These are phyloP conservation scores for Platycnemis pennipes DNA, from an alignment of 2,888 invertebrate species.

Conservation along the genomic window DNA sequence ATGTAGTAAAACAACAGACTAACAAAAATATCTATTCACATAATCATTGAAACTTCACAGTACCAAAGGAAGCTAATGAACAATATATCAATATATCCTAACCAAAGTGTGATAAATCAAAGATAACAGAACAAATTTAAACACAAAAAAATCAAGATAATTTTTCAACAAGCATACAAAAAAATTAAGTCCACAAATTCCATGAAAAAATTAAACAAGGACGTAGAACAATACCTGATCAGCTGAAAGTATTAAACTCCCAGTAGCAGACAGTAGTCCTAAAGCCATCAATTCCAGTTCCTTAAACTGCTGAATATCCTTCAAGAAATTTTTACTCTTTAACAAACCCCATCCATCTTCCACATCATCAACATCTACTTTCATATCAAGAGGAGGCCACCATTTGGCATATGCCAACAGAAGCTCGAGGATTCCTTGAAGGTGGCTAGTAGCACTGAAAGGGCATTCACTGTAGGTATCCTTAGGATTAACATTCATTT, in stretches of 20 bases:
- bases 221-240: constrained; percentile 25
- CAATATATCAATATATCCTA: too few relatives aligned
- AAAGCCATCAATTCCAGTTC: constrained; percentile 19
- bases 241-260: constrained; percentile 10
- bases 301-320: constrained; percentile 3
- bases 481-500: background rate
- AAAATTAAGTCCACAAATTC: too few relatives aligned
- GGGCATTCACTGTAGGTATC: background rate
- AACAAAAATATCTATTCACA: background rate
- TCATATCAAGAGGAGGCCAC: constrained; percentile 50
- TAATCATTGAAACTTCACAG: background rate
- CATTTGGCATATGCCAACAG: constrained; percentile 40
- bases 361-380: background rate
- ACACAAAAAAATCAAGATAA: too few relatives aligned
- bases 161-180: too few relatives aligned
- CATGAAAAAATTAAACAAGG: too few relatives aligned
- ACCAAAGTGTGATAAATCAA: too few relatives aligned
- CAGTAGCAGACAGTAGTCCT: constrained; percentile 24
- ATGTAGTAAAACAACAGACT: background rate
- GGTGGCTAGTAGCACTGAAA: background rate
- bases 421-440: background rate
- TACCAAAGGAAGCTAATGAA: too few relatives aligned
- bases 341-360: constrained; percentile 44
- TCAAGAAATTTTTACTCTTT: constrained; percentile 26
- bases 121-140: too few relatives aligned